phyloP scores from a whole-genome alignment of 2,888 invertebrate genomes.

The Pseudeuparius sepicola region DNA sequence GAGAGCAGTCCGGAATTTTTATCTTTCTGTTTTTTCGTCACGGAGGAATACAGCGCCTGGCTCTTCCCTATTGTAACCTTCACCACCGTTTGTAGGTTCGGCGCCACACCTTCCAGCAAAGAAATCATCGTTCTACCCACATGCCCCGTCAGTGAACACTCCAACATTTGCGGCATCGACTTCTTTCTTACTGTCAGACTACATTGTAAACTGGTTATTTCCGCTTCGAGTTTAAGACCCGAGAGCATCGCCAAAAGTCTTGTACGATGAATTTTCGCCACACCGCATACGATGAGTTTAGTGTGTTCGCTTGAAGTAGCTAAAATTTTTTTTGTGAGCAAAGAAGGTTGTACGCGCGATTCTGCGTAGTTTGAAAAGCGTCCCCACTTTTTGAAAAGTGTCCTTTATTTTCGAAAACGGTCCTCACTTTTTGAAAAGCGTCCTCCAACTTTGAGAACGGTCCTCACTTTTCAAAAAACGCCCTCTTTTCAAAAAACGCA shows the following conservation, averaged over 20 bases:
- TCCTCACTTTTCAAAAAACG: too few species aligned
- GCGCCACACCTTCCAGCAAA: slow-evolving; percentile 80
- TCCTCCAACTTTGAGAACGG: too few species aligned
- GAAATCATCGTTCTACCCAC: slow-evolving; percentile 88
- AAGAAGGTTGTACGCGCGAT: too few species aligned
- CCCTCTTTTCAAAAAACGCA: too few species aligned
- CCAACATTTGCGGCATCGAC: slow-evolving; percentile 53
- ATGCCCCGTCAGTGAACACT: slow-evolving; percentile 79
- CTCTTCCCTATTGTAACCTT: slow-evolving; percentile 66
- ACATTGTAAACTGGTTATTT: slow-evolving; percentile 85
- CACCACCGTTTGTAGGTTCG: slow-evolving; percentile 88
- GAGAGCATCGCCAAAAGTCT: slow-evolving; percentile 81
- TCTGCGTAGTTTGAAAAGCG: too few species aligned
- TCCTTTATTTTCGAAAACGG: too few species aligned
- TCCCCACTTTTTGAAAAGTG: too few species aligned
- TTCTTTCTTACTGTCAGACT: slow-evolving; percentile 82
- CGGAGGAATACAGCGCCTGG: slow-evolving; percentile 83
- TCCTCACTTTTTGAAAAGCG: too few species aligned
- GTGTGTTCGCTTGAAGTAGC: slow-evolving; percentile 50
- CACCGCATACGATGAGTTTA: slow-evolving; percentile 76
- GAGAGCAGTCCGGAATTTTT: slow-evolving; percentile 74
- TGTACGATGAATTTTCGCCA: slow-evolving; percentile 77
- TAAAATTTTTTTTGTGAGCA: too few species aligned
- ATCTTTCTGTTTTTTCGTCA: slow-evolving; percentile 62
- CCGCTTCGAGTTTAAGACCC: slow-evolving; percentile 88